Evolutionary conservation across 2,797 vertebrate genomes (phyloP).

Genomic region (Linurgus olivaceus): DNA sequence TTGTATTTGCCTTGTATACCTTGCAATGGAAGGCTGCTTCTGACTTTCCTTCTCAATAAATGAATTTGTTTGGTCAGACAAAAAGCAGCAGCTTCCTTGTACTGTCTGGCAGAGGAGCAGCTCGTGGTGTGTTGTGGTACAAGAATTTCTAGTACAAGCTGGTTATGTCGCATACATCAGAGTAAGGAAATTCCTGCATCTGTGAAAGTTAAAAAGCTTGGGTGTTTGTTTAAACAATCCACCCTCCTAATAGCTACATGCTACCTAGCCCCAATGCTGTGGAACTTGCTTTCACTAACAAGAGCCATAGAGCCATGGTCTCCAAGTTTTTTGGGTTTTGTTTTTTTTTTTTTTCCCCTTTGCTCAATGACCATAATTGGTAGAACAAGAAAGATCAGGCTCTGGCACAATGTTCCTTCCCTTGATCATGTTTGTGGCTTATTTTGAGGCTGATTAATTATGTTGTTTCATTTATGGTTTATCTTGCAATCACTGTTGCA

Average conservation of each 20-base stretch:
- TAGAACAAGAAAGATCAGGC: not conserved
- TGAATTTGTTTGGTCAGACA: not conserved
- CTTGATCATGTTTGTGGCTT: not conserved
- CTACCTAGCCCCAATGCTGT: accelerated
- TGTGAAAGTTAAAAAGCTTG: not conserved
- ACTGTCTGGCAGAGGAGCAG: not conserved
- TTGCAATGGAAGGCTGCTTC: not conserved
- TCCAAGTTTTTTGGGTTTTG: too few species aligned
- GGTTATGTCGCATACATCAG: not conserved
- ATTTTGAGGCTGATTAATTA: not conserved
- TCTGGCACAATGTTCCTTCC: not conserved
- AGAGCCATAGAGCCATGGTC: accelerated
- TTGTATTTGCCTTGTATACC: not conserved
- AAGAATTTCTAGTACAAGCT: not conserved
- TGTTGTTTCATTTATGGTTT: not conserved
- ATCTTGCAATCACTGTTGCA: not conserved
- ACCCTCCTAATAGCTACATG: accelerated
- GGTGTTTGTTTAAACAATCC: not conserved
- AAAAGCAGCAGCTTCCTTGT: not conserved
- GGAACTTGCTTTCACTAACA: not conserved
- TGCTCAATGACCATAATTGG: not conserved
- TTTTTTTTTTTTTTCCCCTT: not conserved
- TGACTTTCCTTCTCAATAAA: not conserved
- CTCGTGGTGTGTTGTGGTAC: accelerated
- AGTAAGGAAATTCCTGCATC: not conserved